Percentiles rank a stretch among this genome's conserved stretches.
phyloP scores from a whole-genome alignment of 2,888 invertebrate species.

The Ditylenchus weischeri region DNA sequence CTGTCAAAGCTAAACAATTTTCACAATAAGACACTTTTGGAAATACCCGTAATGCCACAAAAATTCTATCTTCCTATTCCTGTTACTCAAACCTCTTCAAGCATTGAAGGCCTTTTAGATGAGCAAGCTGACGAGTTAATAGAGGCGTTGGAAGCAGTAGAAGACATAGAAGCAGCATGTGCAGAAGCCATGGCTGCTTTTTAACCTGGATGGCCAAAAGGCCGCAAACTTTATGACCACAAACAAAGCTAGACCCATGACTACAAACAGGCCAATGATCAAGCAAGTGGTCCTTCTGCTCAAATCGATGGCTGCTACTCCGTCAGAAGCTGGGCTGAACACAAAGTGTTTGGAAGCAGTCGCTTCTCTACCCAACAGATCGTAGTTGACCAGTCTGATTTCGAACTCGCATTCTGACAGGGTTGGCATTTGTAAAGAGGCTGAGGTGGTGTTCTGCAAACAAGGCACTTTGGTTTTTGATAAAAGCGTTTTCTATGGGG shows the following conservation, averaged over 20 bases:
- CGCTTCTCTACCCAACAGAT: slow-evolving; percentile 23
- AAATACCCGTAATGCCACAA: no score
- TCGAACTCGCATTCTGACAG: slow-evolving; percentile 45
- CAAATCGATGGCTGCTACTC: neutral
- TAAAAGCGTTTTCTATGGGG: no score
- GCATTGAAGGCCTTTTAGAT: neutral
- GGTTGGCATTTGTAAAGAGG: slow-evolving; percentile 36
- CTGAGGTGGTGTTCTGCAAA: slow-evolving; percentile 40
- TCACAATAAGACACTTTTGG: no score
- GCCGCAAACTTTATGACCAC: slow-evolving; percentile 6
- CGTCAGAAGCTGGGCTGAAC: slow-evolving; percentile 5
- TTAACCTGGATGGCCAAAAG: neutral
- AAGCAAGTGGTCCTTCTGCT: neutral
- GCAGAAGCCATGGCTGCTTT: neutral
- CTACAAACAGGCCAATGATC: slow-evolving; percentile 3
- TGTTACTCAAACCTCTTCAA: neutral
- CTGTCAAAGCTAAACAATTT: no score
- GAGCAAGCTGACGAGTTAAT: neutral
- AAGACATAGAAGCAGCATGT: neutral
- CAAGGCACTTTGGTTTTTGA: neutral
- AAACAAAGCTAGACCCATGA: neutral
- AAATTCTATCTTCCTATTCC: neutral
- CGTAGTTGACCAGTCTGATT: slow-evolving; percentile 36
- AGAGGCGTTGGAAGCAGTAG: slow-evolving; percentile 4
- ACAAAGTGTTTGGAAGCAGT: slow-evolving; percentile 8